Conservation (phyloP, 92 coral and sea anemone genomes). For the Umimayanthus chanpuru region DNA sequence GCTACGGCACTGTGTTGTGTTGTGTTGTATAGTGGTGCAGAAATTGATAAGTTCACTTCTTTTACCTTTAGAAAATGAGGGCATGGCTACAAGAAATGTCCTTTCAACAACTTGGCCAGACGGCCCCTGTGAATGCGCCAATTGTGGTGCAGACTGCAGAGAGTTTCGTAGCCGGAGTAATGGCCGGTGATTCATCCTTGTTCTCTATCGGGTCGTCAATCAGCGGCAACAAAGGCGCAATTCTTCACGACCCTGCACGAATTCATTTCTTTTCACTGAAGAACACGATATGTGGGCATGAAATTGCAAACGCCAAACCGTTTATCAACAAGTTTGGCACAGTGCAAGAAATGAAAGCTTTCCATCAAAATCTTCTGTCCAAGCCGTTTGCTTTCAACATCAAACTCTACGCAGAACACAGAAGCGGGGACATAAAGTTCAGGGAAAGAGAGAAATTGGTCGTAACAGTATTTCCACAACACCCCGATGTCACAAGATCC, state of each 20-base stretch:
- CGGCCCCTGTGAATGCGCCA: neutral
- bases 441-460: neutral
- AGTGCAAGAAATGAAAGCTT: neutral
- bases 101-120: neutral
- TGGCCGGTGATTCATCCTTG: neutral
- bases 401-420: neutral
- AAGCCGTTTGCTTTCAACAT: neutral
- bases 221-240: neutral
- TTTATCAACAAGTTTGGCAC: neutral
- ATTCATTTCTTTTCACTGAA: neutral
- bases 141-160: neutral
- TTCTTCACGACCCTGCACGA: neutral
- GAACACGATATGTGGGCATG: neutral
- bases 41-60: too few species aligned
- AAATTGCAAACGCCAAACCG: neutral
- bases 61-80: too few species aligned
- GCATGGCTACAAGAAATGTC: neutral
- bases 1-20: too few species aligned
- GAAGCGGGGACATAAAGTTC: neutral
- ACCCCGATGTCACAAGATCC: neutral
- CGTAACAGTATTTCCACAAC: neutral
- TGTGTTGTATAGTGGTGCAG: too few species aligned
- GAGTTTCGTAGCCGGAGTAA: neutral
- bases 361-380: neutral
- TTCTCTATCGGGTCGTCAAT: neutral